Base-by-base conservation (phyloP, 1,140 invertebrate species). In the Eriocheir sinensis region DNA sequence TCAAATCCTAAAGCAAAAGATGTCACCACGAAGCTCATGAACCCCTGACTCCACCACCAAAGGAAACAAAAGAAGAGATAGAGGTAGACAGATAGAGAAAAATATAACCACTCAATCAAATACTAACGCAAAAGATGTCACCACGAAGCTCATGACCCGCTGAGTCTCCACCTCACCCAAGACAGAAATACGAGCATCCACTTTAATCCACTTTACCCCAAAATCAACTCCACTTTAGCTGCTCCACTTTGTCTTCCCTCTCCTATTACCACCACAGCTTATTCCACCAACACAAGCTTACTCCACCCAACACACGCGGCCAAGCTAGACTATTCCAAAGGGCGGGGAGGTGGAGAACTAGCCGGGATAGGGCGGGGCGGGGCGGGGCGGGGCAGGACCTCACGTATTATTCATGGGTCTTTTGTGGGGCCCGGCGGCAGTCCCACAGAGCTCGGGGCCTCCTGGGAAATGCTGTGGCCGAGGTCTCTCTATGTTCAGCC, bases 361-460 rank as follows among this genome's bases (percentile, higher is more conserved):
- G 44, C 44, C 4, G 15, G 44, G 44, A 15, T 4, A 15, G 44
- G 44, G 44, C 4, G 44, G 44, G 44, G 44, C 4, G 15, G 44
- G 44, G 44, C 4, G 44, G 44, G 44, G 44, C 4, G 44, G 44
- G 4, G 4, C 44, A 48, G 44, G 60, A 72, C 17, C 53, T 89
- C 15, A 27, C 0, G 88, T 89, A 89, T 48, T 89, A 89, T 89
- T 48, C 88, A 89, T 89, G 88, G 48, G n/a, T 3, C 48, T 89
- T 89, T 89, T 89, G 88, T 89, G 41, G n/a, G 2, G 6, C 83
- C 83, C 21, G 21, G 21, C 60, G 21, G 21, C 60, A 0, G 21
- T n/a, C 8, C 60, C 60, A 27, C 12, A 1, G 48, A 53, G 0
- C 60, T 1, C 60, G 12, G 21, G 60, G n/a, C 6, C 60, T 72